These are phyloP conservation scores for Microplitis manilae DNA, from an alignment of 2,888 invertebrate species.

Conservation along the genomic window DNA sequence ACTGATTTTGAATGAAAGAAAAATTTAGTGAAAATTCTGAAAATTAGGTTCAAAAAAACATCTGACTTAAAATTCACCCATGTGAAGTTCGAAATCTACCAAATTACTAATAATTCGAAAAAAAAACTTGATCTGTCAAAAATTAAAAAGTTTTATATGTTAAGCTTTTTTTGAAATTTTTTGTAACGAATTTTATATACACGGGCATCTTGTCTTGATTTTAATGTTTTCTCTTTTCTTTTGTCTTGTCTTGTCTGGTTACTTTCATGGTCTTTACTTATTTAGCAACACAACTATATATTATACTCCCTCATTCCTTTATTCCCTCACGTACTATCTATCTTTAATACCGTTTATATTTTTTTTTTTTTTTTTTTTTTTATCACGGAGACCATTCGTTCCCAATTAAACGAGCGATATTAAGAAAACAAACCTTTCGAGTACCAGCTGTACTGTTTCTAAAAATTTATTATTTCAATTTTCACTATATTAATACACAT, in stretches of 20 bases:
- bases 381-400: conserved; percentile 27
- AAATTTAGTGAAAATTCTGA: no score
- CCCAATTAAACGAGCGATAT: conserved; percentile 27
- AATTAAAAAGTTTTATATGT: no score
- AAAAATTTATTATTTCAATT: background rate
- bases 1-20: no score
- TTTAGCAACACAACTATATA: conserved; percentile 8
- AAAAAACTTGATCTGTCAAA: no score
- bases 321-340: conserved; percentile 29
- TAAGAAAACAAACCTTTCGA: conserved; percentile 33
- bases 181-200: background rate
- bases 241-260: background rate
- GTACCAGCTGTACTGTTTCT: background rate
- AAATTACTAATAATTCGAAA: no score
- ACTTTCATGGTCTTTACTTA: background rate
- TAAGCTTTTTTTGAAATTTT: no score
- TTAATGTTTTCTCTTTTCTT: background rate
- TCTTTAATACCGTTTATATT: conserved; percentile 39
- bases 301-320: conserved; percentile 6
- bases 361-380: conserved; percentile 40
- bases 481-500: background rate
- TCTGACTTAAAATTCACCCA: no score
- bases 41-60: no score
- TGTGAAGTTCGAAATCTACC: no score
- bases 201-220: background rate